A percentile compares a stretch with the other conserved stretches of the same genome.
These are phyloP conservation scores for Gallinago paraguaiae DNA, from an alignment of 2,113 vertebrate genomes.

Conservation along the genomic window DNA sequence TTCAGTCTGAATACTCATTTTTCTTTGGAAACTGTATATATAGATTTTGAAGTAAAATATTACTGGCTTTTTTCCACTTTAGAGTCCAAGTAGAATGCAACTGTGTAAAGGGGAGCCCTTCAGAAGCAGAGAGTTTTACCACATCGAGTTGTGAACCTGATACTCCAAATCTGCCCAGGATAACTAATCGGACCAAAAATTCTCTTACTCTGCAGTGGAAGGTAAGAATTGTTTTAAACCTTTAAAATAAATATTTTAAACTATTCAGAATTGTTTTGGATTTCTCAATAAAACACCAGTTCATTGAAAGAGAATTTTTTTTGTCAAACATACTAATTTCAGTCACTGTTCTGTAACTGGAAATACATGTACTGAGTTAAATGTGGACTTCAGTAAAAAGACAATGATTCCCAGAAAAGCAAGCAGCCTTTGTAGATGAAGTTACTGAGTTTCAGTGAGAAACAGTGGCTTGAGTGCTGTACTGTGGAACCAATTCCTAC, in stretches of 20 bases:
- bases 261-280: background rate
- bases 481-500: background rate
- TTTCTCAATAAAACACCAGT: background rate
- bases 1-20: background rate
- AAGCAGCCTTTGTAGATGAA: background rate
- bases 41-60: background rate
- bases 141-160: constrained; percentile 93
- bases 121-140: constrained; percentile 90
- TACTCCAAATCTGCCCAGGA: constrained; percentile 86
- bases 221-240: constrained; percentile 69
- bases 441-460: background rate
- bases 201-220: constrained; percentile 93
- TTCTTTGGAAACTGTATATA: background rate
- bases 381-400: background rate
- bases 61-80: background rate
- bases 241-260: background rate
- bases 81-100: constrained; percentile 89
- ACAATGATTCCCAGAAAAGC: background rate
- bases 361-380: background rate
- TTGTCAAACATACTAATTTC: background rate
- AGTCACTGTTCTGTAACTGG: background rate
- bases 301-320: background rate
- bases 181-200: constrained; percentile 93
- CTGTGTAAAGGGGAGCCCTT: constrained; percentile 87
- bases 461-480: background rate